A percentile compares a stretch with the other conserved stretches of the same genome.
Conservation (phyloP, 2,797 vertebrate species). For the Falco berigora region DNA sequence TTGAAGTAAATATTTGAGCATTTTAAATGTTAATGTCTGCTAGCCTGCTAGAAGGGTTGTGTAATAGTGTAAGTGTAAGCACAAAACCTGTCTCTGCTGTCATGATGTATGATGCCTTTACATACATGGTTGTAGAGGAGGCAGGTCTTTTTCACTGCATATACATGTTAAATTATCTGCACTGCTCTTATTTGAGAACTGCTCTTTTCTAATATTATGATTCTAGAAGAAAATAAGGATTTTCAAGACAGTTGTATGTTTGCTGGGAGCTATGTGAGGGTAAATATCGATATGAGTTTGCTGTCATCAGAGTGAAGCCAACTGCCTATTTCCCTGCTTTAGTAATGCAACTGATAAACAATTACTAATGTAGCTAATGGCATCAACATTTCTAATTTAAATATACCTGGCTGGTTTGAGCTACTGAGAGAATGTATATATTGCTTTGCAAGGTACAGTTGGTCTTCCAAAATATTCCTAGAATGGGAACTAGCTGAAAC, state of each 20-base stretch:
- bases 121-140: accelerated
- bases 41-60: not conserved
- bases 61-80: not conserved
- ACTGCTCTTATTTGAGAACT: not conserved
- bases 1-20: not conserved
- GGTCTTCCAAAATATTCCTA: constrained; percentile 59
- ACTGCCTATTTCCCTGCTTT: not conserved
- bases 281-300: not conserved
- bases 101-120: not conserved
- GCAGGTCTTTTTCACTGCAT: not conserved
- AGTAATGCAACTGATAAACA: not conserved
- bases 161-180: not conserved
- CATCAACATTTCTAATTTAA: constrained; percentile 5
- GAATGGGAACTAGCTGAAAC: constrained; percentile 27
- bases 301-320: not conserved
- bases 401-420: not conserved
- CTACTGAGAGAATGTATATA: constrained; percentile 2
- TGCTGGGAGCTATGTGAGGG: not conserved
- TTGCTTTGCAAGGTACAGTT: constrained; percentile 58
- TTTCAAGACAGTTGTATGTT: not conserved
- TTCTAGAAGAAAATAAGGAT: not conserved
- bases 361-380: not conserved
- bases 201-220: not conserved
- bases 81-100: not conserved
- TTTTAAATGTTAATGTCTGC: not conserved